Conservation (phyloP, 2,888 invertebrate genomes). For the Drosophila lutescens region DNA sequence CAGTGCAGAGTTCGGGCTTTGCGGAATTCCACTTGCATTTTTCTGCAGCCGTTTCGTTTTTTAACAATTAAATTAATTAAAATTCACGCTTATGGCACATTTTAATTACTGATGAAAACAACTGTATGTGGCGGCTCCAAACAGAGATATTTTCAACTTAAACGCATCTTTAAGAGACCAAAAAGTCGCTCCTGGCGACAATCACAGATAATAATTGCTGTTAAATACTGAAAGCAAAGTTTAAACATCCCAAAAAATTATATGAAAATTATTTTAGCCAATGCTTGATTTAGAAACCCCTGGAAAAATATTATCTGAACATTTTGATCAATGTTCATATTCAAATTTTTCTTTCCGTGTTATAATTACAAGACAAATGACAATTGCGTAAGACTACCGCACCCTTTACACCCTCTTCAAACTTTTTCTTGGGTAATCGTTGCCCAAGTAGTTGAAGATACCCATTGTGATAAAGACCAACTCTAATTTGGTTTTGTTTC, state of each 20-base stretch:
- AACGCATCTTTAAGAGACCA: slow-evolving; percentile 23
- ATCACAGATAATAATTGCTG: background rate
- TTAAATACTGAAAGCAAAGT: background rate
- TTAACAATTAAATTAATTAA: slow-evolving; percentile 73
- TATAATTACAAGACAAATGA: slow-evolving; percentile 15
- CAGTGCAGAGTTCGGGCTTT: slow-evolving; percentile 13
- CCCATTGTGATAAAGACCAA: slow-evolving; percentile 17
- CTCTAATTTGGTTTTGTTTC: slow-evolving; percentile 33
- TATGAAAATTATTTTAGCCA: too few relatives aligned
- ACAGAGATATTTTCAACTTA: slow-evolving; percentile 52
- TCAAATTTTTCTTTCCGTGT: background rate
- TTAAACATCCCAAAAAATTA: background rate
- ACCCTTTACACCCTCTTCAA: slow-evolving; percentile 15
- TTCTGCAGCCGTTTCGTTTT: slow-evolving; percentile 52
- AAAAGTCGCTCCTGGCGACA: slow-evolving; percentile 16
- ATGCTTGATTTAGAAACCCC: background rate
- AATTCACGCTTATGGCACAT: slow-evolving; percentile 70
- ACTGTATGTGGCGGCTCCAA: slow-evolving; percentile 40
- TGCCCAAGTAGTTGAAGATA: slow-evolving; percentile 32
- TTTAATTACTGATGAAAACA: slow-evolving; percentile 32
- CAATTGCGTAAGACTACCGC: slow-evolving; percentile 20
- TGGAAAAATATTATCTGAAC: too few relatives aligned
- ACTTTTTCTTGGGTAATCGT: slow-evolving; percentile 25
- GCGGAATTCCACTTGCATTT: slow-evolving; percentile 46
- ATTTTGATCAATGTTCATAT: too few relatives aligned